Evolutionary conservation across 2,888 invertebrate genomes (phyloP), one percentile per base, ranked within the genome.

Genomic region (Odontocolon sp.): DNA sequence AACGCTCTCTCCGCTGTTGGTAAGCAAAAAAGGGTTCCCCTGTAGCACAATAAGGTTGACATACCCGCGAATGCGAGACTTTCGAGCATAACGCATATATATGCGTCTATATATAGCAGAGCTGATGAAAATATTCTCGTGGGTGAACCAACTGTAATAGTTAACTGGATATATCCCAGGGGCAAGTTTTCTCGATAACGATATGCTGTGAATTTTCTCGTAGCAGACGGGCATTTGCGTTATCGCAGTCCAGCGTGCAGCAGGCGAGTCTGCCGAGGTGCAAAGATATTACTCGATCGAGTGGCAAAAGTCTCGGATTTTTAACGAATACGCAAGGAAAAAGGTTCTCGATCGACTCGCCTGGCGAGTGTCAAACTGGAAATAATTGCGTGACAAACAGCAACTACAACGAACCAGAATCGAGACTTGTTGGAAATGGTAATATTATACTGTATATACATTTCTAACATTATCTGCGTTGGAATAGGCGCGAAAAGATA

Each of bases 301-400:
- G 45, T 61, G 45, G 26, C 33, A 38, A 57, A 28, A 36, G 47
- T 31, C 26, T 50, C 56, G 21, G 28, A 63, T 64, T 69, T 63
- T 74, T 64, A 69, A 63, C 23, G 23, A 26, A 68, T 14, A 9
- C 18, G 21, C 40, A 63, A 18, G 28, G n/a, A 36, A 31, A 14
- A 42, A 21, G 26, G 26, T 33, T 33, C 42, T 11, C 42, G 40
- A 42, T 8, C 8, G 38, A 36, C 23, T 31, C 40, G 23, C 56
- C 57, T 42, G 40, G 21, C 63, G 31, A 42, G 31, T 36, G 23
- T 36, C 11, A 64, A 75, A 75, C 75, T 57, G 75, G 75, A 75
- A 64, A 47, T 45, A 56, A 64, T 75, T 47, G 75, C 75, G 42
- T 14, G 73, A 68, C 59, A 38, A 56, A 21, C 56, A 23, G 23